Percentiles rank a stretch among this genome's conserved stretches.
Conservation (phyloP, 1,140 invertebrate species). For the Drosophila equinoxialis region DNA sequence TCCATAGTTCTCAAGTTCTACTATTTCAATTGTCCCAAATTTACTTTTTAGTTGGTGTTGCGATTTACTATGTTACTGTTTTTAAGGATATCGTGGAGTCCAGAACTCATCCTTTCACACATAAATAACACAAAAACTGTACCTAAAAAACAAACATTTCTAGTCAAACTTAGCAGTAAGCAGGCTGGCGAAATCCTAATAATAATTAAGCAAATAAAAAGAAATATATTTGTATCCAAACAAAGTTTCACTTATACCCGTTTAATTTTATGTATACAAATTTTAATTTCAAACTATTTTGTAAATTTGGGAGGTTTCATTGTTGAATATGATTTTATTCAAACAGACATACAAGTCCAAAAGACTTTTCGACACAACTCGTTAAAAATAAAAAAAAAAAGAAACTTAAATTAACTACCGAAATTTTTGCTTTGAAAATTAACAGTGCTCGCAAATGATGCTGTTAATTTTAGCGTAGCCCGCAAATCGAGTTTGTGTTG, state of each 20-base stretch:
- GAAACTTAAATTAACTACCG: background rate
- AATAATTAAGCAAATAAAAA: background rate
- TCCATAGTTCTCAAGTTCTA: constrained; percentile 39
- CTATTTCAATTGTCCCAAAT: background rate
- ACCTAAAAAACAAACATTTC: background rate
- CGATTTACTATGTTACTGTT: background rate
- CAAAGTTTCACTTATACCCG: background rate
- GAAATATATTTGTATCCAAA: background rate
- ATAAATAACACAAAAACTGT: constrained; percentile 1
- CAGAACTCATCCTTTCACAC: background rate
- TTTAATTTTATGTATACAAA: background rate
- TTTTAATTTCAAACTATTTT: background rate
- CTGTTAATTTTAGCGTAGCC: background rate
- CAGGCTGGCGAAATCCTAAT: background rate
- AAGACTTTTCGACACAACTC: background rate
- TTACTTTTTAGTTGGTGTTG: constrained; percentile 5
- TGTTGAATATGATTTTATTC: background rate
- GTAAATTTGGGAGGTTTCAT: background rate
- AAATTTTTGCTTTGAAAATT: background rate
- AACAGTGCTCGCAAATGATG: constrained; percentile 3
- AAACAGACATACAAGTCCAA: background rate
- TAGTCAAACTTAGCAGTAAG: background rate
- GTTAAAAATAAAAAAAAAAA: background rate
- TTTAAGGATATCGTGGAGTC: constrained; percentile 9
- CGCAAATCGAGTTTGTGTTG: background rate